Base-by-base conservation (phyloP, 2,888 invertebrate genomes). In the Embidobia sp. region DNA sequence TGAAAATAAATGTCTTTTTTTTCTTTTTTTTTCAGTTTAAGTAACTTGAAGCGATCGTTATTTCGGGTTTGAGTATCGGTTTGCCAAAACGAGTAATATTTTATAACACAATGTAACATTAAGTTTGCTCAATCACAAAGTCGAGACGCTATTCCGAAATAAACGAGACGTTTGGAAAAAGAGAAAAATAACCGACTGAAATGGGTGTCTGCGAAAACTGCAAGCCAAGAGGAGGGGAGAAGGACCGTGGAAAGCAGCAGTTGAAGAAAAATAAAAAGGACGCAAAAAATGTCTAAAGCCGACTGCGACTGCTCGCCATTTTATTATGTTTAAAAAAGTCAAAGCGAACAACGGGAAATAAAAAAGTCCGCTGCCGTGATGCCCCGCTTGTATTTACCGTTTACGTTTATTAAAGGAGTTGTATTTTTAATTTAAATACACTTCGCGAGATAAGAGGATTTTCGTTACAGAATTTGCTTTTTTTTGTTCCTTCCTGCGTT, bases 161-260 rank as follows among this genome's bases (percentile, higher is more conserved):
- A 78, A 78, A 78, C 75, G 78, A 74, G 75, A 78, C 75, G 51
- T 75, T 75, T 63, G 74, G 70, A 75, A 78, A 78, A 70, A 42
- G 70, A 78, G 75, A 74, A 78, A 74, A 75, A 40, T 55, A 49
- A 69, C 48, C 15, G 51, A 18, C 19, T 42, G 35, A 74, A 79
- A 69, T 73, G 74, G 75, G 66, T 55, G 78, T 76, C 77, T 70
- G 61, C 57, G 66, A 72, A 73, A 79, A 61, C 49, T 70, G 57
- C 51, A 44, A 73, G 72, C 57, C n/a, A 27, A 33, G 64, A 73
- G 67, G 46, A 48, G 33, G 48, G 55, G 55, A 66, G 61, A 72
- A 46, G 46, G 67, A 35, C 63, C 16, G 55, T 35, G 67, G 66
- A 69, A 70, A 70, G 67, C 70, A 61, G 61, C 18, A 44, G 51